Evolutionary conservation across 1,140 invertebrate genomes (phyloP).

Genomic region (Diploscapter pachys): DNA sequence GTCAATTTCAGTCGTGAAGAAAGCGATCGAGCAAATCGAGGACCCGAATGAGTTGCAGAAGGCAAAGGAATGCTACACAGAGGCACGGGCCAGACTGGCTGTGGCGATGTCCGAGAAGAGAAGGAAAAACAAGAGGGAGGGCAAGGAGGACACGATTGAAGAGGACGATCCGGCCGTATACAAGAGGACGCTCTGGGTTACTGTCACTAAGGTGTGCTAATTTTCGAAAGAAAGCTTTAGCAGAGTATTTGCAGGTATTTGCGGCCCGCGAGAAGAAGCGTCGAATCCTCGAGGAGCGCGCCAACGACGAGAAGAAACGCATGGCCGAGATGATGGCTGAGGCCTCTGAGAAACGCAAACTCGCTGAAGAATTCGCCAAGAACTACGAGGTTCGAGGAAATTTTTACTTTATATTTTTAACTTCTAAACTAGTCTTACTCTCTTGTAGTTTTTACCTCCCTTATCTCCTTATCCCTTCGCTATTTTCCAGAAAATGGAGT

Average conservation of each 20-base stretch:
- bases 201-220: slow-evolving; percentile 44
- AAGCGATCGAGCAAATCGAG: slow-evolving; percentile 91
- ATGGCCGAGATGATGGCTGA: slow-evolving; percentile 45
- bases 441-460: background rate
- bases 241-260: slow-evolving; percentile 37
- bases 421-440: background rate
- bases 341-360: slow-evolving; percentile 51
- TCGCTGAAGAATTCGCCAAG: slow-evolving; percentile 57
- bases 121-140: slow-evolving; percentile 90
- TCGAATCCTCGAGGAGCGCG: slow-evolving; percentile 50
- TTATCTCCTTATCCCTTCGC: background rate
- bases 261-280: slow-evolving; percentile 57
- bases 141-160: slow-evolving; percentile 74
- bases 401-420: background rate
- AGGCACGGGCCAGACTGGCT: slow-evolving; percentile 85
- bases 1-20: slow-evolving; percentile 71
- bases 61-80: slow-evolving; percentile 93
- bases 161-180: slow-evolving; percentile 71
- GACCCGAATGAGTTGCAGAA: slow-evolving; percentile 87
- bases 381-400: slow-evolving; percentile 47
- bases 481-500: no score
- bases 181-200: slow-evolving; percentile 50
- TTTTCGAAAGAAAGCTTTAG: slow-evolving; percentile 12
- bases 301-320: slow-evolving; percentile 52
- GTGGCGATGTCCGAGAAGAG: slow-evolving; percentile 90